Conservation (phyloP, 2,888 invertebrate genomes). For the Tenthredo scrophulariae region DNA sequence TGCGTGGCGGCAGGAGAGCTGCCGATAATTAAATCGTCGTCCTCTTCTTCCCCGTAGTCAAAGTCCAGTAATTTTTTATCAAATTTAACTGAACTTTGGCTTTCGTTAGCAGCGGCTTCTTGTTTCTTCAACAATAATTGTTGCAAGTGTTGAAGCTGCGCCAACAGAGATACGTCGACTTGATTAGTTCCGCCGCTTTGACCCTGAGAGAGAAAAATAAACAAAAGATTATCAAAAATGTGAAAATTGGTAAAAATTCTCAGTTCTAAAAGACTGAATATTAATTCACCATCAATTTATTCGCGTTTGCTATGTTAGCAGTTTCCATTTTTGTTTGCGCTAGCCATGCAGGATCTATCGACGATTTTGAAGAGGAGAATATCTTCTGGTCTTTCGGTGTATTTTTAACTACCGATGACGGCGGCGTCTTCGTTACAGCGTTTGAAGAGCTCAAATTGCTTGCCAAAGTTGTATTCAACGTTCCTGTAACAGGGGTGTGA, state of each 20-base stretch:
- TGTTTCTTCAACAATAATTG: constrained; percentile 80
- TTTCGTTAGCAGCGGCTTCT: constrained; percentile 73
- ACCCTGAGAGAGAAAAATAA: constrained; percentile 63
- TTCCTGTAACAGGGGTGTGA: constrained; percentile 60
- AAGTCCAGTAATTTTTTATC: constrained; percentile 93
- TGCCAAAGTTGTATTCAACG: constrained; percentile 66
- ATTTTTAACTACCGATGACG: constrained; percentile 70
- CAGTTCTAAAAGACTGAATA: neutral
- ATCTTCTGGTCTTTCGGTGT: constrained; percentile 75
- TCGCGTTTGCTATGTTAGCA: constrained; percentile 74
- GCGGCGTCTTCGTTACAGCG: constrained; percentile 72
- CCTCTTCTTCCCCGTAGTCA: constrained; percentile 95
- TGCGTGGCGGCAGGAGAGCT: constrained; percentile 78
- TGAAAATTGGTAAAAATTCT: neutral
- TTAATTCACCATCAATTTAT: constrained; percentile 68
- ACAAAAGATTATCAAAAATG: neutral
- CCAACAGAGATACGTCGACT: constrained; percentile 76
- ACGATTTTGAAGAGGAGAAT: constrained; percentile 71
- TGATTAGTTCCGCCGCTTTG: constrained; percentile 73
- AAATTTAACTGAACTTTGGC: constrained; percentile 83
- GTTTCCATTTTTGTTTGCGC: constrained; percentile 77
- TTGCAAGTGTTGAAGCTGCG: constrained; percentile 84
- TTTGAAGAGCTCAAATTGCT: constrained; percentile 69
- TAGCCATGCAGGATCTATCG: constrained; percentile 76
- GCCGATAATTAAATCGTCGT: constrained; percentile 81